These are phyloP conservation scores for Pantelozetes paolii DNA, from an alignment of 2,888 invertebrate genomes.

Conservation along the genomic window DNA sequence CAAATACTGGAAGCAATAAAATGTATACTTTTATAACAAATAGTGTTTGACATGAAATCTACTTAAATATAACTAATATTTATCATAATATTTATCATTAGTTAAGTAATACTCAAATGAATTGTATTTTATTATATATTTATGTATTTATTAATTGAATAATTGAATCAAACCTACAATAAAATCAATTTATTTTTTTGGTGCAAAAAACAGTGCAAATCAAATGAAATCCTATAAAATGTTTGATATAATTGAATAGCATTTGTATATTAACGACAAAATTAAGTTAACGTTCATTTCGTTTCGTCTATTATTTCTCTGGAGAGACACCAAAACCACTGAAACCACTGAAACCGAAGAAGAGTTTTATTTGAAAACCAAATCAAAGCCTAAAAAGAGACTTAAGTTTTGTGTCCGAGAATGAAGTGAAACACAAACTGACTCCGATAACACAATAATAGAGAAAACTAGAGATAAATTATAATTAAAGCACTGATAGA, in stretches of 20 bases:
- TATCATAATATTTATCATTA: no score
- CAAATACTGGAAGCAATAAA: no score
- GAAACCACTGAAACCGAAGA: background rate
- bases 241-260: background rate
- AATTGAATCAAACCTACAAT: background rate
- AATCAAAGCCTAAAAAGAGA: background rate
- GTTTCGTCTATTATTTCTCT: background rate
- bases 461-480: conserved; percentile 11
- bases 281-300: background rate
- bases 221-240: background rate
- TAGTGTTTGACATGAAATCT: no score
- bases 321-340: background rate
- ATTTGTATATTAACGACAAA: conserved; percentile 10
- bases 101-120: no score
- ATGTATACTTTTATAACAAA: no score
- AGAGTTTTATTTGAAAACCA: background rate
- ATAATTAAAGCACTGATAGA: conserved; percentile 16
- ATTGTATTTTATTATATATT: no score
- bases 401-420: background rate
- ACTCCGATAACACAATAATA: conserved; percentile 15
- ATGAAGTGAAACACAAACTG: background rate
- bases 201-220: background rate
- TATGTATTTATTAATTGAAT: no score
- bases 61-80: no score
- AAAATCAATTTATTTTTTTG: background rate